Evolutionary conservation across 92 coral and sea anemone genomes (phyloP), one percentile per base, ranked within the genome.

Genomic region (Zoanthus gigantus): DNA sequence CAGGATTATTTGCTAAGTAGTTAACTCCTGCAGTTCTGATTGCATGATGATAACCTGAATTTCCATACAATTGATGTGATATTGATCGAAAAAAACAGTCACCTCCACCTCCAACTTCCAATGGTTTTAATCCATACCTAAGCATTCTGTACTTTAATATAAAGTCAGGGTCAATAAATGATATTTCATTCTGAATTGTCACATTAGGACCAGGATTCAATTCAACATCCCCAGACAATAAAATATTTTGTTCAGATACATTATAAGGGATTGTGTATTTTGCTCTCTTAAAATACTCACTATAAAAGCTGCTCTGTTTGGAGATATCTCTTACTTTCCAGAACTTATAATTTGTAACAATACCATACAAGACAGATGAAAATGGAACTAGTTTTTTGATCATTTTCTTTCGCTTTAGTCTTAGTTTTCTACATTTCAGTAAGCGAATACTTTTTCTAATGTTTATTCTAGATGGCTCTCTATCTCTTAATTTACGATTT

Each of bases 151-250:
- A 77, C 18, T 87, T 63, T 10, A 87, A 77, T 80, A 87, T 7
- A 42, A 77, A 56, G 28, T 77, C 44, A 29, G 90, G 53, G 15
- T 65, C 78, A 48, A 3, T 47, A 77, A 32, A 28, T 44, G 58
- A 15, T 31, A 78, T 78, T 68, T 60, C 72, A 52, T 42, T 77
- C 10, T 69, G 65, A 67, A 67, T 8, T 34, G 76, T 60, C 37
- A 60, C 54, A 37, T 37, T 37, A 85, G 92, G 92, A 52, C 92
- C 92, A 86, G 92, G 92, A 52, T 86, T 90, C 68, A 44, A 31
- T 86, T 90, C 92, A 7, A 86, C 54, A 79, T 90, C 90, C n/a
- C 91, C 91, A 82, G 42, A 37, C 42, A 37, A 37, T 37, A 37
- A 37, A 37, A 37, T 37, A 37, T 37, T 37, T 37, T 37, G 87